Percentiles rank a stretch among this genome's conserved stretches.
Evolutionary conservation across 2,888 invertebrate genomes (phyloP).

Genomic region (Gibbula magus): DNA sequence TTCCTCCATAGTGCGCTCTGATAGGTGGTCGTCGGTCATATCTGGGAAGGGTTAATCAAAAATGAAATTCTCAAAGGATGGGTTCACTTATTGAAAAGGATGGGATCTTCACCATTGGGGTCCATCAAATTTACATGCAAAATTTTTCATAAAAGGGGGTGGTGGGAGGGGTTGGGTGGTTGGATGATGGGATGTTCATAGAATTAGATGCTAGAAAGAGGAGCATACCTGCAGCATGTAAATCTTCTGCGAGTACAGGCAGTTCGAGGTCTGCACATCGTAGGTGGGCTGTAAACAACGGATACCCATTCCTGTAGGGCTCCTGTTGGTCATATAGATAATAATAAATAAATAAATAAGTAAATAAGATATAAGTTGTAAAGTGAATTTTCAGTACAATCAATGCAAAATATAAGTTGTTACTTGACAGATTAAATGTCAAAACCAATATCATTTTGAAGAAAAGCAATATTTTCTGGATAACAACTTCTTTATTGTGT

Average conservation of each 20-base stretch:
- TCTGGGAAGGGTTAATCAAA: conserved; percentile 20
- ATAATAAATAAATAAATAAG: no score
- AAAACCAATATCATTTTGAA: background rate
- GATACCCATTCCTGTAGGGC: conserved; percentile 59
- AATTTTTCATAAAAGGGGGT: no score
- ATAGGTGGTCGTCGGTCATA: conserved; percentile 68
- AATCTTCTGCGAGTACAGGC: conserved; percentile 54
- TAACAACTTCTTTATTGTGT: no score
- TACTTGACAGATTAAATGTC: background rate
- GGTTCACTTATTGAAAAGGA: no score
- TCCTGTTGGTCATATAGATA: conserved; percentile 37
- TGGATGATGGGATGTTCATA: no score
- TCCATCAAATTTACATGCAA: no score
- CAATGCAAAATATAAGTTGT: background rate
- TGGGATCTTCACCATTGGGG: no score
- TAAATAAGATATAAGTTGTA: no score
- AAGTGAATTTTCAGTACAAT: no score
- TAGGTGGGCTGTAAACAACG: conserved; percentile 61
- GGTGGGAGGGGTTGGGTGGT: no score
- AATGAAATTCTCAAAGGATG: no score
- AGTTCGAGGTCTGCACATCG: conserved; percentile 67
- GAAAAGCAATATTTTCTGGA: background rate
- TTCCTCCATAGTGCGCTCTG: conserved; percentile 82
- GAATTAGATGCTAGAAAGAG: no score
- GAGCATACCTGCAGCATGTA: conserved; percentile 30